Conservation (phyloP, 2,113 vertebrate genomes). For the Leptosomus discolor region DNA sequence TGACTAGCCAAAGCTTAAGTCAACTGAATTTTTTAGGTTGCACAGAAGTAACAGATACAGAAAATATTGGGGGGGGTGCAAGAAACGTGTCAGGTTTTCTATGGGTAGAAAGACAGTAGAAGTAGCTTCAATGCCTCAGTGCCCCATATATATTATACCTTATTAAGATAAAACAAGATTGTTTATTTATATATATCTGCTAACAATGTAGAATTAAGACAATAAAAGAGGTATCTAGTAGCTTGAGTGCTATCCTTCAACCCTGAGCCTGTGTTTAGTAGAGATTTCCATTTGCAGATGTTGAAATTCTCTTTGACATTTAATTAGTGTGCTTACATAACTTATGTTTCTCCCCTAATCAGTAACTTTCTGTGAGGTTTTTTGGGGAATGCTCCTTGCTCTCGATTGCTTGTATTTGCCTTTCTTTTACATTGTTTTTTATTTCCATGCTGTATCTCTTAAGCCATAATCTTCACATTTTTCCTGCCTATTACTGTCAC, state of each 20-base stretch:
- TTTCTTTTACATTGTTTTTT: background rate
- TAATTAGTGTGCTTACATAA: background rate
- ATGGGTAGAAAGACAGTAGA: background rate
- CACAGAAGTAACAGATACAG: background rate
- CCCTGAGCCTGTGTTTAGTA: background rate
- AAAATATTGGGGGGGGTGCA: background rate
- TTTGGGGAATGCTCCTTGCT: background rate
- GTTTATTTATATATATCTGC: background rate
- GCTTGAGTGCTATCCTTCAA: background rate
- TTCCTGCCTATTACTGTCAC: background rate
- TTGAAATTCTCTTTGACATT: background rate
- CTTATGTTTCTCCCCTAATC: background rate
- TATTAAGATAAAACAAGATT: background rate
- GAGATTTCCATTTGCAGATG: background rate
- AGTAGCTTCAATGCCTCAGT: background rate
- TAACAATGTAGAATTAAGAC: background rate
- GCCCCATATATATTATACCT: background rate
- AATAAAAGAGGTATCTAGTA: background rate
- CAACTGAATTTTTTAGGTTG: background rate
- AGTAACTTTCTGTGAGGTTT: background rate
- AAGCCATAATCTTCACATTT: background rate
- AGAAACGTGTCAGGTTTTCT: background rate
- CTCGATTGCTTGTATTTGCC: background rate
- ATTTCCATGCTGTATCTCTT: background rate
- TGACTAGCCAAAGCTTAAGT: background rate